Conservation (phyloP, 2,113 vertebrate species). For the Craseonycteris thonglongyai region DNA sequence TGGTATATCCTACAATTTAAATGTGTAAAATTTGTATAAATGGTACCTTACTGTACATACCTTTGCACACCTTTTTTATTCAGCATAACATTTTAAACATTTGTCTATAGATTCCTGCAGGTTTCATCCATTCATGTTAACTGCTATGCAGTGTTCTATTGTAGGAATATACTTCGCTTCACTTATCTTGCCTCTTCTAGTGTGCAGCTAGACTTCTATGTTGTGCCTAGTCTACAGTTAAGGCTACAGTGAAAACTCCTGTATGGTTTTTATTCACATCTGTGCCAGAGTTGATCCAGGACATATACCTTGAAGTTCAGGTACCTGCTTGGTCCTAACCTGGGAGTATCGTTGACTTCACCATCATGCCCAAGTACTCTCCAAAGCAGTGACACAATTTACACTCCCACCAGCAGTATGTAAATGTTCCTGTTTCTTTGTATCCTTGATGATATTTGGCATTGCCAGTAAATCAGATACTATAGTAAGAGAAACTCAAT, state of each 20-base stretch:
- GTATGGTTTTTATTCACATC: background rate
- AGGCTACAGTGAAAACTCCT: background rate
- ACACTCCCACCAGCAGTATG: background rate
- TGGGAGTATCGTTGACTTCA: background rate
- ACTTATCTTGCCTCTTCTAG: background rate
- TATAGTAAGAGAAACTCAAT: background rate
- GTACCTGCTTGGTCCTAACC: background rate
- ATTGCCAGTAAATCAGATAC: background rate
- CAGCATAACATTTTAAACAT: background rate
- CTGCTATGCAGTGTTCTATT: background rate
- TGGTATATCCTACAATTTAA: background rate
- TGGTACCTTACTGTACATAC: background rate
- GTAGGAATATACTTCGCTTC: background rate
- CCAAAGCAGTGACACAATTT: background rate
- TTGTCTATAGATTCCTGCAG: background rate
- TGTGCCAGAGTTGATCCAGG: background rate
- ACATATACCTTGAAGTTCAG: background rate
- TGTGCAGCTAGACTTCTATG: background rate
- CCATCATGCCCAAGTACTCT: background rate
- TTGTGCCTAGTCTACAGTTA: background rate
- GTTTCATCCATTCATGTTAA: background rate
- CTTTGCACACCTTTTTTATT: background rate
- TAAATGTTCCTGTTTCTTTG: background rate
- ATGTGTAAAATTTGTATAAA: background rate
- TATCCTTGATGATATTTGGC: background rate